Evolutionary conservation across 2,113 vertebrate genomes (phyloP).

Genomic region (Rhadina sibilatrix): DNA sequence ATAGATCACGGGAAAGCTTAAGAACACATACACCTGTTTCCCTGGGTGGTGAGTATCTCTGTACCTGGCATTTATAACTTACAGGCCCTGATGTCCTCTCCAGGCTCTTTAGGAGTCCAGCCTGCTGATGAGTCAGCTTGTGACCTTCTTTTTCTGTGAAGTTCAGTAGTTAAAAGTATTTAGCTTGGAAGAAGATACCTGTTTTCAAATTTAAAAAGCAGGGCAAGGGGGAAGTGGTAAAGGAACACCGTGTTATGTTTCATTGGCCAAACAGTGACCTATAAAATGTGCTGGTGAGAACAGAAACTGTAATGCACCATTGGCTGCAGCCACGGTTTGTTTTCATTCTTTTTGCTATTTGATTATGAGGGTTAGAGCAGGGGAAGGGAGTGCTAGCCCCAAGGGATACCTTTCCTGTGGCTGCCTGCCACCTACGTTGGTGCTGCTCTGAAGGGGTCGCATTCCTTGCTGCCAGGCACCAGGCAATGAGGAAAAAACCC

Average conservation of each 20-base stretch:
- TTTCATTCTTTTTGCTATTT: slow-evolving; percentile 50
- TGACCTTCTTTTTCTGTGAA: slow-evolving; percentile 43
- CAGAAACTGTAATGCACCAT: slow-evolving; percentile 33
- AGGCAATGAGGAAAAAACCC: background rate
- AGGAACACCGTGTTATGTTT: slow-evolving; percentile 53
- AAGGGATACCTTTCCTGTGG: background rate
- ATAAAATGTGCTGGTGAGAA: slow-evolving; percentile 64
- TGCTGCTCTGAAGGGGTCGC: background rate
- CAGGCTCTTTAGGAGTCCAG: background rate
- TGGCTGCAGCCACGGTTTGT: background rate
- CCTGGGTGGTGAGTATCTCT: background rate
- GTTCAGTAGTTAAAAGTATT: slow-evolving; percentile 57
- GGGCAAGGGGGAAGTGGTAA: background rate
- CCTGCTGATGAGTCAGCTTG: slow-evolving; percentile 9
- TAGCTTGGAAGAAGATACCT: slow-evolving; percentile 66
- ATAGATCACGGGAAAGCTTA: slow-evolving; percentile 36
- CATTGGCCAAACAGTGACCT: slow-evolving; percentile 56
- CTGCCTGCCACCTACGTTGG: background rate
- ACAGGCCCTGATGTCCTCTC: background rate
- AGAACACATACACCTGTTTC: slow-evolving; percentile 35
- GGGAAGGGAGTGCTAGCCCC: background rate
- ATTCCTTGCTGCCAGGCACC: background rate
- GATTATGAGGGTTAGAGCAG: slow-evolving; percentile 37
- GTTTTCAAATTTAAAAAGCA: slow-evolving; percentile 44
- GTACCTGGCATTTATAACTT: slow-evolving; percentile 2